A percentile compares a stretch with the other conserved stretches of the same genome.
Conservation (phyloP, 2,888 invertebrate species). For the Merodon equestris region DNA sequence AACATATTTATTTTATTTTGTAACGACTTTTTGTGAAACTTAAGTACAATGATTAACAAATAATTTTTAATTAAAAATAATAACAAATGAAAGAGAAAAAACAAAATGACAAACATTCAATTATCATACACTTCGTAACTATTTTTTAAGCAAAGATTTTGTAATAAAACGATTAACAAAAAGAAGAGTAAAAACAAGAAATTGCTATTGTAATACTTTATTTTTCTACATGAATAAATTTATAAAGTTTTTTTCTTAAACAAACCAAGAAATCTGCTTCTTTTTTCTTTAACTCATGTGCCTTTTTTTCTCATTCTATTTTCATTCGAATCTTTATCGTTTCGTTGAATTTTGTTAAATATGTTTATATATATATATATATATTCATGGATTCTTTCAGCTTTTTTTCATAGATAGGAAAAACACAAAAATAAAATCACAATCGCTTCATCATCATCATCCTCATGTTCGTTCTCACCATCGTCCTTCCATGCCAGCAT, state of each 20-base stretch:
- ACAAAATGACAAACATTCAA: too few species aligned
- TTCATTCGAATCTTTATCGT: conserved; percentile 8
- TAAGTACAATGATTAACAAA: conserved; percentile 59
- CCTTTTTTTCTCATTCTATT: conserved; percentile 10
- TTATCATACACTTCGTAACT: too few species aligned
- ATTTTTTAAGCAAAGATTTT: too few species aligned
- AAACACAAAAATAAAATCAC: conserved; percentile 38
- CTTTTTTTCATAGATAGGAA: conserved; percentile 16
- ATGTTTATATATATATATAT: too few species aligned
- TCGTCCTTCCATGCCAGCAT: conserved; percentile 59
- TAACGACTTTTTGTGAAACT: conserved; percentile 51
- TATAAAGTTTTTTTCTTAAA: conserved; percentile 50
- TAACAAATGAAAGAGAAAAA: conserved; percentile 10
- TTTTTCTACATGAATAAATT: conserved; percentile 67
- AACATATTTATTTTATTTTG: conserved; percentile 14
- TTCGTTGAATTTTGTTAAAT: conserved; percentile 22
- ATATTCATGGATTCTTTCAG: conserved; percentile 61
- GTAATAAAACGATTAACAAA: background rate
- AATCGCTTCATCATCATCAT: conserved; percentile 65
- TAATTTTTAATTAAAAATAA: conserved; percentile 19
- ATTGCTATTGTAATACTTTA: conserved; percentile 66
- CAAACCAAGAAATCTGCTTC: conserved; percentile 44
- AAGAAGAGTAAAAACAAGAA: conserved; percentile 4
- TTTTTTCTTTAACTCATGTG: conserved; percentile 5
- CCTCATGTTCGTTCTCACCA: conserved; percentile 55